Evolutionary conservation across 2,113 vertebrate genomes (phyloP).

Genomic region (Lichenostomus cassidix): DNA sequence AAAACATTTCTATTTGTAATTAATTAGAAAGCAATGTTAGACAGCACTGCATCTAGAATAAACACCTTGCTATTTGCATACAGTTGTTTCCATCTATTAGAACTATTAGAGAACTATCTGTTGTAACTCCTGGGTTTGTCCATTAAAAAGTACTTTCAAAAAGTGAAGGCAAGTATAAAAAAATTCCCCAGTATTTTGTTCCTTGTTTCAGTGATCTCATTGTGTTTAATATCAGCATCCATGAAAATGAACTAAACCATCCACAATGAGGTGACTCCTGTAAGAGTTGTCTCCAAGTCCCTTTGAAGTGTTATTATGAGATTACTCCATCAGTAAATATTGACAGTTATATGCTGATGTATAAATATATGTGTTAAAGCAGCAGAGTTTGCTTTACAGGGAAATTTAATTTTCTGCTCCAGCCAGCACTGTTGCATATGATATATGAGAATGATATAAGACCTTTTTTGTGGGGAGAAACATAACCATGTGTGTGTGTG

Average conservation of each 20-base stretch:
- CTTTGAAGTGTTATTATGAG: neutral
- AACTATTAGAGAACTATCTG: neutral
- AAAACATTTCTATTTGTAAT: slow-evolving; percentile 38
- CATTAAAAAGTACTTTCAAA: neutral
- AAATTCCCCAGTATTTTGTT: neutral
- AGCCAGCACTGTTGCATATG: neutral
- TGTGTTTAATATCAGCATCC: neutral
- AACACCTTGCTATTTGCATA: neutral
- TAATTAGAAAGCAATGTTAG: slow-evolving; percentile 9
- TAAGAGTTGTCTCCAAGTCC: neutral
- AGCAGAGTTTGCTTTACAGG: neutral
- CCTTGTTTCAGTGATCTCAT: neutral
- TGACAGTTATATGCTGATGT: neutral
- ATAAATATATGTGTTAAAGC: neutral
- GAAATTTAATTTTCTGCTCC: neutral
- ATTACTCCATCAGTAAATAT: neutral
- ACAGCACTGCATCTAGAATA: neutral
- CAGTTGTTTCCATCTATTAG: neutral
- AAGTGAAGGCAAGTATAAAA: neutral
- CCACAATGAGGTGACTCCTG: neutral
- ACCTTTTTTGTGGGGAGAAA: neutral
- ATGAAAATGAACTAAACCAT: neutral
- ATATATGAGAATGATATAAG: neutral
- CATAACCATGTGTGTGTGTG: neutral
- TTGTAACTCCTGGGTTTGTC: neutral